These are phyloP conservation scores for Tenrec ecaudatus DNA, from an alignment of 2,113 vertebrate species.

Conservation along the genomic window DNA sequence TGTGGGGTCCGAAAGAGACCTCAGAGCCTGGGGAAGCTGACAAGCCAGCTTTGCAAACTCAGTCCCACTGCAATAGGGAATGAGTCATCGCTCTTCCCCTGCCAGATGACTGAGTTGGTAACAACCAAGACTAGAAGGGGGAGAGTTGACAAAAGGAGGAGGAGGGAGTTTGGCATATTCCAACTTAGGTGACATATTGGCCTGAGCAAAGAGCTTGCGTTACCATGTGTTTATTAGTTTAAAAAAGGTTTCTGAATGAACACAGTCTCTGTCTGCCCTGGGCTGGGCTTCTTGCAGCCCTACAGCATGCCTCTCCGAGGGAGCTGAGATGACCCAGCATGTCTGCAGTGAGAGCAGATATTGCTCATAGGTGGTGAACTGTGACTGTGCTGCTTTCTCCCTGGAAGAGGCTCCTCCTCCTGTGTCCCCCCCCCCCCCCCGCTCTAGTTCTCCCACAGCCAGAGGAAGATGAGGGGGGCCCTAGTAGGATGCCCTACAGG, in stretches of 20 bases:
- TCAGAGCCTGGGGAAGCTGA: slow-evolving; percentile 46
- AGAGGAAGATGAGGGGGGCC: neutral
- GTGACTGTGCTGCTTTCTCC: neutral
- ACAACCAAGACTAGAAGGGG: slow-evolving; percentile 25
- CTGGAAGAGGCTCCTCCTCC: slow-evolving; percentile 20
- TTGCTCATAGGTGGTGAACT: neutral
- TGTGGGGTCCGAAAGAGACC: neutral
- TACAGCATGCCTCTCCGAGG: neutral
- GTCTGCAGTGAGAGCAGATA: neutral
- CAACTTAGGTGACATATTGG: slow-evolving; percentile 21
- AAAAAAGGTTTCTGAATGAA: slow-evolving; percentile 64
- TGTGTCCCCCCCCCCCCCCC: neutral
- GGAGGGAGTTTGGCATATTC: neutral
- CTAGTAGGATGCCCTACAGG: neutral
- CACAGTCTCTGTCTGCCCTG: slow-evolving; percentile 24
- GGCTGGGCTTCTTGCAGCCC: slow-evolving; percentile 47
- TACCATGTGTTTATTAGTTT: slow-evolving; percentile 59
- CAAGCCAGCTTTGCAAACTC: slow-evolving; percentile 61
- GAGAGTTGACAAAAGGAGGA: neutral
- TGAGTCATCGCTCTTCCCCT: neutral
- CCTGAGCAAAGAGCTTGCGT: slow-evolving; percentile 57
- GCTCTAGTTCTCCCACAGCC: neutral
- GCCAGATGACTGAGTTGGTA: slow-evolving; percentile 11
- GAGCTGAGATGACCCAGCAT: neutral
- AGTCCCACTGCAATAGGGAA: neutral